phyloP scores from a whole-genome alignment of 2,797 vertebrate genomes.

The Sebastolobus altivelis region DNA sequence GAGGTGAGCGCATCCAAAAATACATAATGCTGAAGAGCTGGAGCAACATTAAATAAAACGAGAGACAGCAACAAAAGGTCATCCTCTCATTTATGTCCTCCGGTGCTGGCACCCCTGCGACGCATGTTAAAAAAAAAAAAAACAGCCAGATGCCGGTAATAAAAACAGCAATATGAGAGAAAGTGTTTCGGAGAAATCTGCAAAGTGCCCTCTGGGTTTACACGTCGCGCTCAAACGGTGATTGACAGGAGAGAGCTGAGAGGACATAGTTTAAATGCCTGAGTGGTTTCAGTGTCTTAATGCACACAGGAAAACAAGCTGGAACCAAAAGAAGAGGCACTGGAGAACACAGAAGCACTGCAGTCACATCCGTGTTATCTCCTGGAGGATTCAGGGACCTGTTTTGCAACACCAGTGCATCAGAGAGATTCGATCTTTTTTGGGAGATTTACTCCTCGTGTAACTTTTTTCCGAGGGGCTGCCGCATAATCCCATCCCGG shows the following conservation, averaged over 20 bases:
- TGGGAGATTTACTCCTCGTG: constrained; percentile 51
- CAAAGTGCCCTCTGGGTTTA: constrained; percentile 20
- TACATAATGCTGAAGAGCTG: neutral
- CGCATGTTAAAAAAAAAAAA: constrained; percentile 7
- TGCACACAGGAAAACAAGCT: constrained; percentile 42
- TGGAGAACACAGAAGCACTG: constrained; percentile 10
- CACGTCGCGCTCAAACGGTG: constrained; percentile 15
- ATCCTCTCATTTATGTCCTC: constrained; percentile 46
- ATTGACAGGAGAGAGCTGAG: constrained; percentile 57
- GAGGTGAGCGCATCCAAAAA: constrained; percentile 12
- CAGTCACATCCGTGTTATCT: constrained; percentile 42
- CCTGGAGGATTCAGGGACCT: constrained; percentile 46
- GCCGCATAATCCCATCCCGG: constrained; percentile 59
- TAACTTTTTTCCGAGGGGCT: constrained; percentile 48
- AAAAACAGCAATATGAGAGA: neutral
- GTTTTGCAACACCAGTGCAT: constrained; percentile 48
- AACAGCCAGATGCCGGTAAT: constrained; percentile 8
- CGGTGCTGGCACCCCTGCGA: constrained; percentile 31
- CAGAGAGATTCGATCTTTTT: constrained; percentile 59
- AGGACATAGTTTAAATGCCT: constrained; percentile 66
- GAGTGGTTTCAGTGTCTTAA: constrained; percentile 27
- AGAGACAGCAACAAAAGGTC: constrained; percentile 57
- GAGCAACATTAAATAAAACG: constrained; percentile 51
- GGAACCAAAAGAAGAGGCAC: neutral
- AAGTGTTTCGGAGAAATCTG: neutral